phyloP scores from a whole-genome alignment of 2,888 invertebrate genomes.

The Nephrocerus scutellatus region DNA sequence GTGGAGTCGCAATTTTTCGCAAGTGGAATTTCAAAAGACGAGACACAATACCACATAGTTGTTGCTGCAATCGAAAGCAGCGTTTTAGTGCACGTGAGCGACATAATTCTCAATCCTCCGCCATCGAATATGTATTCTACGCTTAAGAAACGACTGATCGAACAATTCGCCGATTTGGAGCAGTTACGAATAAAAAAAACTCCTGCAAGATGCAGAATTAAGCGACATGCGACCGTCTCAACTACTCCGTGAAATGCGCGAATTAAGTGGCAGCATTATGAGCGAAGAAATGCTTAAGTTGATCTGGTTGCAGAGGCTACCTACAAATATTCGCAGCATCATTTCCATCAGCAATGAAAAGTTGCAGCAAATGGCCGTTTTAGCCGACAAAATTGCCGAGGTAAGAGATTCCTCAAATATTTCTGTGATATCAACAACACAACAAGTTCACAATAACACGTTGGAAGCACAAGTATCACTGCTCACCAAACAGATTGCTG shows the following conservation, averaged over 20 bases:
- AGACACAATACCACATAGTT: constrained; percentile 25
- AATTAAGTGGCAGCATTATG: constrained; percentile 21
- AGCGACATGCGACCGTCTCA: constrained; percentile 28
- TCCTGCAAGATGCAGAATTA: constrained; percentile 23
- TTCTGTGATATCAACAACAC: not conserved
- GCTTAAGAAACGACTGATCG: constrained; percentile 23
- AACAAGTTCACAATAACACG: not conserved
- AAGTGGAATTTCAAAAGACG: constrained; percentile 22
- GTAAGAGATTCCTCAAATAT: constrained; percentile 12
- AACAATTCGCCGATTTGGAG: constrained; percentile 24
- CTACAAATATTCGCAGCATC: constrained; percentile 19
- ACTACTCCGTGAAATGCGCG: constrained; percentile 25
- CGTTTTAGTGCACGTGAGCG: constrained; percentile 25
- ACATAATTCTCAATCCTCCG: constrained; percentile 23
- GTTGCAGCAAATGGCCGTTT: constrained; percentile 14
- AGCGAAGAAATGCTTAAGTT: constrained; percentile 23
- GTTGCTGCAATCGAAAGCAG: constrained; percentile 27
- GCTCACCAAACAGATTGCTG: constrained; percentile 1
- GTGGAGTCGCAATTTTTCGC: constrained; percentile 24
- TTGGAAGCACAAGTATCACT: constrained; percentile 1
- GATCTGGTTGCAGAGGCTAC: constrained; percentile 26
- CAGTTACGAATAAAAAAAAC: constrained; percentile 21
- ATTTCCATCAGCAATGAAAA: constrained; percentile 22
- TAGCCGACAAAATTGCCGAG: constrained; percentile 20
- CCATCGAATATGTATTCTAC: constrained; percentile 16